Evolutionary conservation across 2,113 vertebrate species (phyloP).

Genomic region (Chamaetylas fuelleborni): DNA sequence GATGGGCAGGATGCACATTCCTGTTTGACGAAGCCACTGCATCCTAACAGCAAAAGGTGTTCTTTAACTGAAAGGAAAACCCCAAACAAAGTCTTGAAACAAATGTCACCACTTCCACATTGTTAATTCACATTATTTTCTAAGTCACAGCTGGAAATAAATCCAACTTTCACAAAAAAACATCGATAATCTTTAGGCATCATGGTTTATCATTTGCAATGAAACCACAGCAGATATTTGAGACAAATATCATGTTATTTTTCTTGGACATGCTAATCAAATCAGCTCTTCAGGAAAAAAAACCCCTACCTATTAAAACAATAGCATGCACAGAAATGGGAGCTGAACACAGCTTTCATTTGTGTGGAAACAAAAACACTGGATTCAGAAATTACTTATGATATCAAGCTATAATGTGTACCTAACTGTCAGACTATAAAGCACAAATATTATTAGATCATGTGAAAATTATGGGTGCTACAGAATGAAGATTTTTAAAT

Average conservation of each 20-base stretch:
- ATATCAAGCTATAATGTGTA: neutral
- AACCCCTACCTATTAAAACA: neutral
- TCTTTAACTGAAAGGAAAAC: neutral
- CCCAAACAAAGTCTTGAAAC: neutral
- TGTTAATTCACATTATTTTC: neutral
- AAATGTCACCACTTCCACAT: neutral
- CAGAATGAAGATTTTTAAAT: neutral
- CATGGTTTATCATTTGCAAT: neutral
- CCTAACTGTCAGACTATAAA: neutral
- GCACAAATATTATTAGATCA: neutral
- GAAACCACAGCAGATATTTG: neutral
- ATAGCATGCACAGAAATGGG: neutral
- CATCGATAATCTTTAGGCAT: neutral
- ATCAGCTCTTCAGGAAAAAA: neutral
- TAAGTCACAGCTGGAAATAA: neutral
- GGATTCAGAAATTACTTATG: neutral
- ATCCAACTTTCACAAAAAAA: neutral
- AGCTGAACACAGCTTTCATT: neutral
- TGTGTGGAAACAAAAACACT: neutral
- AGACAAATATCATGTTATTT: neutral
- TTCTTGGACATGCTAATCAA: conserved; percentile 30
- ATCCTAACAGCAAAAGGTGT: neutral
- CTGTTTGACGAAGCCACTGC: neutral
- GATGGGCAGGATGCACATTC: neutral
- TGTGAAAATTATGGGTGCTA: neutral